Base-by-base conservation (phyloP, 2,888 invertebrate genomes). In the Dermolepida albohirtum region DNA sequence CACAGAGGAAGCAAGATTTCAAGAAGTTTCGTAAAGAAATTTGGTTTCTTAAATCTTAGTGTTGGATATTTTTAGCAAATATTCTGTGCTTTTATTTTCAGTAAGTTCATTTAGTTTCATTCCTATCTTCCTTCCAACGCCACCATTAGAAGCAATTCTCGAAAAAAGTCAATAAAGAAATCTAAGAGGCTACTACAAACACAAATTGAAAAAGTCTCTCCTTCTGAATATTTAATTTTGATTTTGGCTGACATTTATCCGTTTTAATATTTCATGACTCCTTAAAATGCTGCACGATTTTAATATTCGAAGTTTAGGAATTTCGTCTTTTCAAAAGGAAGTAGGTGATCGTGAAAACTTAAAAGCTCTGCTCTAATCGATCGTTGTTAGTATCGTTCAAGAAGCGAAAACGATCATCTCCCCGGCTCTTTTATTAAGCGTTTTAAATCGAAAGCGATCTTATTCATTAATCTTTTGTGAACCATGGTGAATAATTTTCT, bases 381-480 rank as follows among this genome's bases (percentile, higher is more conserved):
- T 47, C n/a, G n/a, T n/a, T n/a, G 47, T 8, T 47, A 4, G 16
- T 16, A n/a, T 29, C 27, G 29, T 52, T 29, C n/a, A n/a, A 29
- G 12, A 29, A 14, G 29, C 14, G 10, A 29, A 49, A 14, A 11
- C 8, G 16, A 62, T 62, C 34, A 62, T 47, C 59, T 34, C 59
- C 44, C 44, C 16, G 47, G 49, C 59, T 47, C 16, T 47, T 62
- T 47, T 59, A 44, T 59, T 17, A 62, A 62, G 43, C 44, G 34
- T 47, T 14, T 62, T 47, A 34, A 17, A 27, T 44, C 27, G 47
- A 62, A 34, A 29, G 34, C 34, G 39, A 62, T 62, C 59, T 29
- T 16, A 62, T 47, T 62, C 59, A 47, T 62, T 62, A 47, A 62
- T 62, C 59, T 62, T 62, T 62, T 47, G 29, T 59, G 34, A 44